Percentiles rank a stretch among this genome's conserved stretches.
These are phyloP conservation scores for Adoxophyes honmai DNA, from an alignment of 1,140 invertebrate species.

Conservation along the genomic window DNA sequence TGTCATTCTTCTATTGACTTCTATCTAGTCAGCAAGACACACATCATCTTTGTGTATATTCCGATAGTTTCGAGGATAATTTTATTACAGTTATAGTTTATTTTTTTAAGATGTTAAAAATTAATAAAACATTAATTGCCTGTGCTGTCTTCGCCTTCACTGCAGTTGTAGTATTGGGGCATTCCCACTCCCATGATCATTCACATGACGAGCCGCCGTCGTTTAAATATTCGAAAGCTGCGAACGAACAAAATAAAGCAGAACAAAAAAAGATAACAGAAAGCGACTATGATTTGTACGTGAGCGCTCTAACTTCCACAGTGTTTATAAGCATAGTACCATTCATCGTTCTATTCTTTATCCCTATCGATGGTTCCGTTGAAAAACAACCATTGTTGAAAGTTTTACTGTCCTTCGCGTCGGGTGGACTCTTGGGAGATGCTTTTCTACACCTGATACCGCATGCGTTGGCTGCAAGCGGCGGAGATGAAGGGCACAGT, in stretches of 20 bases:
- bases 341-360: constrained; percentile 94
- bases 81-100: constrained; percentile 46
- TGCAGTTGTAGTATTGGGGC: constrained; percentile 38
- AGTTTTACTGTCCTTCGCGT: constrained; percentile 94
- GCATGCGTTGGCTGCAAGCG: constrained; percentile 85
- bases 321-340: constrained; percentile 95
- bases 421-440: constrained; percentile 95
- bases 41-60: constrained; percentile 7
- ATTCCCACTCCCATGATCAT: constrained; percentile 36
- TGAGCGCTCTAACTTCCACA: constrained; percentile 92
- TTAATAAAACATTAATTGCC: constrained; percentile 27
- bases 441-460: constrained; percentile 98
- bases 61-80: neutral
- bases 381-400: constrained; percentile 92
- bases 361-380: constrained; percentile 93
- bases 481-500: constrained; percentile 78
- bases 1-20: neutral
- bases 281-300: constrained; percentile 80
- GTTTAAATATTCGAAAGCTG: constrained; percentile 86
- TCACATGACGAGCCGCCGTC: constrained; percentile 78
- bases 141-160: constrained; percentile 34
- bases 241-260: constrained; percentile 78
- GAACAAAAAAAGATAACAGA: constrained; percentile 50
- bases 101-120: constrained; percentile 28
- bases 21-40: constrained; percentile 10